Conservation (phyloP, 1,140 invertebrate species). For the Dermatophagoides farinae region DNA sequence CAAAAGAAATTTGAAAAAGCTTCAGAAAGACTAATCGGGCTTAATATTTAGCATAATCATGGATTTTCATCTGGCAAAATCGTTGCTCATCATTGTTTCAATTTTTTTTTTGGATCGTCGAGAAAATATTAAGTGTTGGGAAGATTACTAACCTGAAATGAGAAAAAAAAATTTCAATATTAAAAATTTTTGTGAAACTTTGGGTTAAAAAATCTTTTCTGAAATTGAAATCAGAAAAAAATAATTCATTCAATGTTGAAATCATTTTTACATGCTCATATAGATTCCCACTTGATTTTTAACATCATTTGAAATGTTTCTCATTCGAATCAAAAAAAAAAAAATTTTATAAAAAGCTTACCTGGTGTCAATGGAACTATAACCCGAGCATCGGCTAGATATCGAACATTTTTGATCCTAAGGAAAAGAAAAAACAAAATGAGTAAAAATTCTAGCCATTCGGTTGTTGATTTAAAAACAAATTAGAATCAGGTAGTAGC, state of each 20-base stretch:
- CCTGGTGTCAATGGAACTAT: background rate
- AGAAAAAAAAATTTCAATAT: background rate
- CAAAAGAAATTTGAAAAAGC: background rate
- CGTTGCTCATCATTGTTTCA: background rate
- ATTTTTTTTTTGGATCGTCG: no score
- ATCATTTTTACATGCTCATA: slow-evolving; percentile 2
- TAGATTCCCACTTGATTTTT: slow-evolving; percentile 7
- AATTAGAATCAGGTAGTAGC: background rate
- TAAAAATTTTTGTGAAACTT: background rate
- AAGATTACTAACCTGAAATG: background rate
- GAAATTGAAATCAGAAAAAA: background rate
- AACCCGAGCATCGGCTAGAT: background rate
- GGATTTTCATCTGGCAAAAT: slow-evolving; percentile 4
- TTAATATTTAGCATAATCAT: background rate
- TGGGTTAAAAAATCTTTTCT: background rate
- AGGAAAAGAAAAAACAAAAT: background rate
- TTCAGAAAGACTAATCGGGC: slow-evolving; percentile 1
- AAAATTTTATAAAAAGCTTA: no score
- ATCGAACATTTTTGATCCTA: background rate
- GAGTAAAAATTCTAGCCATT: background rate
- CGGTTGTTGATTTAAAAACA: background rate
- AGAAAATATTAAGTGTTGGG: no score
- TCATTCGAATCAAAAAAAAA: background rate
- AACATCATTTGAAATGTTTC: background rate
- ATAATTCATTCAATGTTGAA: background rate